phyloP scores from a whole-genome alignment of 2,797 vertebrate genomes.

The Ficedula albicollis region DNA sequence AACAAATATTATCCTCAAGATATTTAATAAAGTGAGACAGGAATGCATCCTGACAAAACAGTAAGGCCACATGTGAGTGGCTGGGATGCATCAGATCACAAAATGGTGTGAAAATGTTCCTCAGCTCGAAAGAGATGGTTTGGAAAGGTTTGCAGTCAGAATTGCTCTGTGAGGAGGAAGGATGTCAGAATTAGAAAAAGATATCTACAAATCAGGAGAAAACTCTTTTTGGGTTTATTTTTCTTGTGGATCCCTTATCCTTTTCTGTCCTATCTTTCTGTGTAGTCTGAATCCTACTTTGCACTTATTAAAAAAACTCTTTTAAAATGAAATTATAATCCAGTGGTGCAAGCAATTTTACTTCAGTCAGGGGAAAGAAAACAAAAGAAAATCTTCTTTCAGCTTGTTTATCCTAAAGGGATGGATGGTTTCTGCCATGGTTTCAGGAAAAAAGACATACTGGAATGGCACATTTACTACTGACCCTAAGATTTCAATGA shows the following conservation, averaged over 20 bases:
- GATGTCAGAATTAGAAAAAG: neutral
- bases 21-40: neutral
- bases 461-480: neutral
- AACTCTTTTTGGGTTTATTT: neutral
- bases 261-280: neutral
- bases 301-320: neutral
- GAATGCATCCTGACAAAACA: neutral
- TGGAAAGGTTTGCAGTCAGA: neutral
- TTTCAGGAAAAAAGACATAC: neutral
- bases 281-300: neutral
- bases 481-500: neutral
- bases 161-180: neutral
- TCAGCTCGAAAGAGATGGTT: neutral
- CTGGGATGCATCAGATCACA: neutral
- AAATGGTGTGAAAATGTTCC: neutral
- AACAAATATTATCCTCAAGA: neutral
- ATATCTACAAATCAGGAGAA: neutral
- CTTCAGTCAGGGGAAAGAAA: neutral
- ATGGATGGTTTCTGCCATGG: neutral
- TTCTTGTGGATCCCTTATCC: neutral
- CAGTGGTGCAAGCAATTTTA: neutral
- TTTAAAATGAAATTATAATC: slow-evolving; percentile 1
- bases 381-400: neutral
- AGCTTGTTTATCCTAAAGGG: slow-evolving; percentile 8
- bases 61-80: neutral